Evolutionary conservation across 1,140 invertebrate species (phyloP), one percentile per base, ranked within the genome.

Genomic region (Conus betulinus): DNA sequence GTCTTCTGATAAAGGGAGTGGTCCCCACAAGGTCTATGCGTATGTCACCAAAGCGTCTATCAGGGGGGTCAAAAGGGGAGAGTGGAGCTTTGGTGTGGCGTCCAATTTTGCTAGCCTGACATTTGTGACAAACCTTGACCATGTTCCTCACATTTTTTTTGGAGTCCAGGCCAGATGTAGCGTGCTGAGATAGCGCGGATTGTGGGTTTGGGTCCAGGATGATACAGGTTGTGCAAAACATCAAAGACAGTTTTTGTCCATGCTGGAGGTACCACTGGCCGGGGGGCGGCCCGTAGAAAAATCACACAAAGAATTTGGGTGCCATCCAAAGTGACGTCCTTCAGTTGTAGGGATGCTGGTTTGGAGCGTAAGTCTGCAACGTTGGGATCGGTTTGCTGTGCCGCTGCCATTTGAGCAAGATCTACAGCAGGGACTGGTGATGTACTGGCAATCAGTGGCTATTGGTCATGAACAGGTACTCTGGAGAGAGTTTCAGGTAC

Each of bases 1-100:
- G 92, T 15, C 91, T 94, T 17, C 93, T 52, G 91, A 91, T 8
- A 87, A 85, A 51, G 95, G 95, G 2, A 96, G 83, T 0, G 95
- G 96, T 0, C 95, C n/a, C 95, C 17, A 96, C 92, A 3, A 96
- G 92, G 91, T 96, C 96, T 0, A 96, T 88, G 90, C 96, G 95
- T 0, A 96, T 90, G 85, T 96, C 94, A 2, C 67, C 67, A 71
- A 71, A 71, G 17, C 67, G 67, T 71, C 67, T 20, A 17, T 71
- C 67, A 11, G 67, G 67, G 20, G 67, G 67, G 7, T 11, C 67
- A 23, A 71, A 71, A 17, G 67, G 17, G 67, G 67, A 71, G 90
- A 82, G 39, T 39, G 74, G 78, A 7, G 78, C 39, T 55, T 57
- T 55, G 25, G 78, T 83, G 57, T 88, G 52, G 17, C 63, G 76